Conservation (phyloP, 2,888 invertebrate species). For the Bugulina stolonifera region DNA sequence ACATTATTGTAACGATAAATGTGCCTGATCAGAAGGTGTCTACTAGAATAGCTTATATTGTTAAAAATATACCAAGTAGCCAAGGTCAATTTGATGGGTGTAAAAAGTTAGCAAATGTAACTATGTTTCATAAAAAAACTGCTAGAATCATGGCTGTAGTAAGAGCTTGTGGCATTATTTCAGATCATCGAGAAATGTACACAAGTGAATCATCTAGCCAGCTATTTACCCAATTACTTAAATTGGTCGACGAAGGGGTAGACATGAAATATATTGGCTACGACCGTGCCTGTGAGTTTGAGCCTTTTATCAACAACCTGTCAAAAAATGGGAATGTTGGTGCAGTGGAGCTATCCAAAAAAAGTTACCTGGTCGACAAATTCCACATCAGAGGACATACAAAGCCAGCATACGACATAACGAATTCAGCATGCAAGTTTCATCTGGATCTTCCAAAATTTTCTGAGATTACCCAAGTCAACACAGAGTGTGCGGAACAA, state of each 20-base stretch:
- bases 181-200: background rate
- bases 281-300: background rate
- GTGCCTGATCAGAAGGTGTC: background rate
- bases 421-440: no score
- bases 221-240: background rate
- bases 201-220: background rate
- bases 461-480: no score
- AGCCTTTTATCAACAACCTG: background rate
- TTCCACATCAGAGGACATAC: no score
- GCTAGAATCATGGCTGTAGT: slow-evolving; percentile 1
- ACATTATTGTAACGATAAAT: background rate
- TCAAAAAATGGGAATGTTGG: no score
- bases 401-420: no score
- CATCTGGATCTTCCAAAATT: no score
- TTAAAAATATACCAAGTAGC: background rate
- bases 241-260: background rate
- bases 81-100: background rate
- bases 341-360: no score
- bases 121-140: background rate
- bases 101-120: background rate
- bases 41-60: background rate
- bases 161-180: background rate
- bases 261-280: background rate
- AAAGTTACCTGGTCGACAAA: no score
- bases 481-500: no score